A percentile compares a stretch with the other conserved stretches of the same genome.
Evolutionary conservation across 2,797 vertebrate genomes (phyloP).

Genomic region (Myotis vivesi): DNA sequence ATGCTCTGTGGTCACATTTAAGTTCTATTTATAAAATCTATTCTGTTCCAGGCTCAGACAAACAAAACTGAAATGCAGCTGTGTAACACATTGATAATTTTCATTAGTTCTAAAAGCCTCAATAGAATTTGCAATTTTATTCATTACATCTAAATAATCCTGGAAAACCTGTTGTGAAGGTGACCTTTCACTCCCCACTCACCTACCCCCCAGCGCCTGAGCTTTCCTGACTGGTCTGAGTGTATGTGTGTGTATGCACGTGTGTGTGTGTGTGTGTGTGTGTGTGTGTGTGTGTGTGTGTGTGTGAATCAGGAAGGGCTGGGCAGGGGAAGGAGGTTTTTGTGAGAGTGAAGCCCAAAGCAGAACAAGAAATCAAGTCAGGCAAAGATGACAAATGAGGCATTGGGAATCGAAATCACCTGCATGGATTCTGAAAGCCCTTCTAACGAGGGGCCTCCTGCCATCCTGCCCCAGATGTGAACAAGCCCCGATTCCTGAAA

Average conservation of each 20-base stretch:
- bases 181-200: slow-evolving; percentile 78
- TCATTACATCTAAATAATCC: slow-evolving; percentile 82
- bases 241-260: background rate
- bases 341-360: slow-evolving; percentile 54
- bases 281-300: background rate
- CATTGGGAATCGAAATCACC: slow-evolving; percentile 66
- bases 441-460: slow-evolving; percentile 55
- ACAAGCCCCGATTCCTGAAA: slow-evolving; percentile 66
- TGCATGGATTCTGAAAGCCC: slow-evolving; percentile 55
- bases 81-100: slow-evolving; percentile 87
- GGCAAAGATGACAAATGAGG: slow-evolving; percentile 41
- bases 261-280: background rate
- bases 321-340: slow-evolving; percentile 24
- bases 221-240: slow-evolving; percentile 38
- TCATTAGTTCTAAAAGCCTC: slow-evolving; percentile 86
- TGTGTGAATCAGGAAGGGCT: background rate
- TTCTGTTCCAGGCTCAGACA: slow-evolving; percentile 85
- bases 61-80: slow-evolving; percentile 88
- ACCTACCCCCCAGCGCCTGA: background rate
- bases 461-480: slow-evolving; percentile 54
- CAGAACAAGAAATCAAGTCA: slow-evolving; percentile 61
- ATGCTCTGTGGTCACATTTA: slow-evolving; percentile 84
- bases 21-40: slow-evolving; percentile 89
- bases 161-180: slow-evolving; percentile 77
- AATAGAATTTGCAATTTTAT: slow-evolving; percentile 84